A percentile compares a stretch with the other conserved stretches of the same genome.
phyloP scores from a whole-genome alignment of 53 echinoderm and acorn worm species.

The Stichopus horrens region DNA sequence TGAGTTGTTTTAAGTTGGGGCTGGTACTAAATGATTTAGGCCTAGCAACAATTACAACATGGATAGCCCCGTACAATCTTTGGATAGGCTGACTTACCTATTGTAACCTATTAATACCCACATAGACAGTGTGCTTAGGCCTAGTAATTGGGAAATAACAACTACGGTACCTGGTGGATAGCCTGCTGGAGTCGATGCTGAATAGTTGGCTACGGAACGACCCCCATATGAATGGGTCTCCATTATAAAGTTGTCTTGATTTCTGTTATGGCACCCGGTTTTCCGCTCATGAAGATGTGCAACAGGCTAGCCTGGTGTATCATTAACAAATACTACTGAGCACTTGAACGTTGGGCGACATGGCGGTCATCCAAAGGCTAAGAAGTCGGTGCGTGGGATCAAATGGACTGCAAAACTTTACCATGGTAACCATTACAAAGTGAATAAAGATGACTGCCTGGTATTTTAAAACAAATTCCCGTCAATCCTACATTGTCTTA shows the following conservation, averaged over 20 bases:
- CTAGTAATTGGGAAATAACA: neutral
- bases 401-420: neutral
- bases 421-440: neutral
- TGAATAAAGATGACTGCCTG: neutral
- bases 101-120: no score
- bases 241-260: neutral
- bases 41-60: no score
- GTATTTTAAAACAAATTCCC: neutral
- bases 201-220: neutral
- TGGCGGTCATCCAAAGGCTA: neutral
- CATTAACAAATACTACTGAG: neutral
- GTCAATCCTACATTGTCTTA: neutral
- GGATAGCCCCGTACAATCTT: no score
- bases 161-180: neutral
- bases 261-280: neutral
- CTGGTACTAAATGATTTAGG: no score
- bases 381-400: neutral
- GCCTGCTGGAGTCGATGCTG: neutral
- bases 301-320: slow-evolving; percentile 7
- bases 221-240: neutral
- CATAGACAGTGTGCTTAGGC: neutral
- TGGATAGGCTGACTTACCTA: no score
- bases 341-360: slow-evolving; percentile 2
- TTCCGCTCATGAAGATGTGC: slow-evolving; percentile 1
- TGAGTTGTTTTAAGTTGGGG: no score